phyloP scores from a whole-genome alignment of 2,888 invertebrate genomes.

The Aplocera efformata region DNA sequence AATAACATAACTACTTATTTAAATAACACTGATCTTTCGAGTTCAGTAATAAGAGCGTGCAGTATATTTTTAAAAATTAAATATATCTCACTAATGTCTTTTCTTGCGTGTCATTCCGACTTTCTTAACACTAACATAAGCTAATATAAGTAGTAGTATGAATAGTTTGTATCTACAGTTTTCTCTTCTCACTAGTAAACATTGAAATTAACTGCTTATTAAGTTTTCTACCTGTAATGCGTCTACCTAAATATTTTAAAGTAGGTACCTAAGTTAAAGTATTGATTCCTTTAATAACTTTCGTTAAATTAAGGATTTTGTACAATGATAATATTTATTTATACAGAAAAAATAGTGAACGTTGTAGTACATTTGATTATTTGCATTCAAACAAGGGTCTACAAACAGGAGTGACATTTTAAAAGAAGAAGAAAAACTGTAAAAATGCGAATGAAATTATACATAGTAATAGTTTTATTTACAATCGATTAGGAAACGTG shows the following conservation, averaged over 20 bases:
- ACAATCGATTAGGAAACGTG: slow-evolving; percentile 17
- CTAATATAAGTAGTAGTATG: slow-evolving; percentile 22
- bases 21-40: neutral
- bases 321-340: too few relatives aligned
- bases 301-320: too few relatives aligned
- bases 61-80: slow-evolving; percentile 22
- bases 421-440: slow-evolving; percentile 2
- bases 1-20: neutral
- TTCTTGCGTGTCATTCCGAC: slow-evolving; percentile 50
- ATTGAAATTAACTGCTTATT: neutral
- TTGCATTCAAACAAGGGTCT: too few relatives aligned
- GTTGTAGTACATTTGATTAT: too few relatives aligned
- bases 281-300: too few relatives aligned
- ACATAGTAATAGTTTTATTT: slow-evolving; percentile 14
- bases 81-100: slow-evolving; percentile 72
- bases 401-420: too few relatives aligned
- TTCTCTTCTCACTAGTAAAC: neutral
- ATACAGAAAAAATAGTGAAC: too few relatives aligned
- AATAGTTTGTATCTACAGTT: slow-evolving; percentile 5
- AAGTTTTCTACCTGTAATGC: neutral
- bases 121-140: slow-evolving; percentile 31
- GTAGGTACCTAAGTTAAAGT: too few relatives aligned
- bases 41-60: slow-evolving; percentile 9
- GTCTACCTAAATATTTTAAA: neutral
- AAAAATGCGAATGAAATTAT: slow-evolving; percentile 5